phyloP scores from a whole-genome alignment of 2,888 invertebrate genomes.

The Lasioglossum pauxillum region DNA sequence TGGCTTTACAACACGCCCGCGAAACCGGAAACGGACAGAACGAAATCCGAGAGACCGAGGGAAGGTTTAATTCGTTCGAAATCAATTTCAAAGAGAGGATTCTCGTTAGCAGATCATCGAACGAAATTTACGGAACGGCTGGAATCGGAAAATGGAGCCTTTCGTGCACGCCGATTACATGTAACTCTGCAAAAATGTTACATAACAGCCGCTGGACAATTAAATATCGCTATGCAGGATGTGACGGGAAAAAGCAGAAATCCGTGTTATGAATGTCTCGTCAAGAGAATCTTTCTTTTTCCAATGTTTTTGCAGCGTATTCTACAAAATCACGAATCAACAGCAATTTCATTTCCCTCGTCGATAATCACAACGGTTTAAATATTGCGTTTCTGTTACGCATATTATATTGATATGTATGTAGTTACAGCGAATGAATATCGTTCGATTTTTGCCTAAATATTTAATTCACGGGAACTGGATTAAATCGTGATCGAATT shows the following conservation, averaged over 20 bases:
- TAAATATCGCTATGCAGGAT: not conserved
- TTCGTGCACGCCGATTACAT: not conserved
- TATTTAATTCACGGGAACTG: not conserved
- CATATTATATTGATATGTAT: not conserved
- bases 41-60: not conserved
- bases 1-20: slow-evolving; percentile 14
- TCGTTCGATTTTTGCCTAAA: not conserved
- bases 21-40: not conserved
- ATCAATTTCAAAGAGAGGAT: slow-evolving; percentile 20
- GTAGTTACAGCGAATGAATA: no score
- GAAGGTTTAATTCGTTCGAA: not conserved
- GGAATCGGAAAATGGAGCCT: not conserved
- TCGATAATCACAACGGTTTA: not conserved
- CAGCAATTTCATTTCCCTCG: not conserved
- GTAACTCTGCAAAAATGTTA: not conserved
- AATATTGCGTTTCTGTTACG: not conserved
- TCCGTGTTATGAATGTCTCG: not conserved
- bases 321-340: not conserved
- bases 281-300: not conserved
- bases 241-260: not conserved
- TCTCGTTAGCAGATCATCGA: not conserved
- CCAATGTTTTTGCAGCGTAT: not conserved
- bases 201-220: not conserved
- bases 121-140: not conserved
- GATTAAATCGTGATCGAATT: not conserved